Percentiles rank a stretch among this genome's conserved stretches.
These are phyloP conservation scores for Charaxes varanes DNA, from an alignment of 1,140 invertebrate genomes.

Conservation along the genomic window DNA sequence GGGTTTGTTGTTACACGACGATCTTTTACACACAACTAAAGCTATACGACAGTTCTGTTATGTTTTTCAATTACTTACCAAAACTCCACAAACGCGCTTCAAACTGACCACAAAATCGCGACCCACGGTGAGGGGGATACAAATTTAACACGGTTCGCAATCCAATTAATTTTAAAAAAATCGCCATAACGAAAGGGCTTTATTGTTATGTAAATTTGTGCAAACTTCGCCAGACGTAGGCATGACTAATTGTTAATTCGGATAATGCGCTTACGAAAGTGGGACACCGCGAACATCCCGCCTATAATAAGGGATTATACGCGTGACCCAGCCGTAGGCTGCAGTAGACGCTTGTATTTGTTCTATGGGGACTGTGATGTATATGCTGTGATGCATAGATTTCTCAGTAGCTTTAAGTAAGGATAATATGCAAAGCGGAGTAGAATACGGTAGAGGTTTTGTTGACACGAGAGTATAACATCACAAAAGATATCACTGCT, in stretches of 20 bases:
- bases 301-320: slow-evolving; percentile 56
- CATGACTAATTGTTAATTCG: slow-evolving; percentile 73
- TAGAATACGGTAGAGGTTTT: too few species aligned
- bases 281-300: slow-evolving; percentile 39
- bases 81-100: slow-evolving; percentile 17
- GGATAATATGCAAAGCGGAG: too few species aligned
- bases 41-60: slow-evolving; percentile 8
- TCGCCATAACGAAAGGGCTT: slow-evolving; percentile 57
- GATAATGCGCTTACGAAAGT: slow-evolving; percentile 67
- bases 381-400: too few species aligned
- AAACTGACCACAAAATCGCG: slow-evolving; percentile 34
- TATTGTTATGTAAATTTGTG: slow-evolving; percentile 72
- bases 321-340: slow-evolving; percentile 34
- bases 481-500: too few species aligned
- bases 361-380: too few species aligned
- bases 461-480: too few species aligned
- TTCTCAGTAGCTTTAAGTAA: too few species aligned
- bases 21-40: too few species aligned
- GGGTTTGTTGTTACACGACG: too few species aligned
- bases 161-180: slow-evolving; percentile 73
- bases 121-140: slow-evolving; percentile 33
- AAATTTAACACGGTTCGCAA: slow-evolving; percentile 59
- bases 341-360: neutral
- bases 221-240: slow-evolving; percentile 65
- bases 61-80: slow-evolving; percentile 15